phyloP scores from a whole-genome alignment of 2,888 invertebrate species.

The Dynastes tityus region DNA sequence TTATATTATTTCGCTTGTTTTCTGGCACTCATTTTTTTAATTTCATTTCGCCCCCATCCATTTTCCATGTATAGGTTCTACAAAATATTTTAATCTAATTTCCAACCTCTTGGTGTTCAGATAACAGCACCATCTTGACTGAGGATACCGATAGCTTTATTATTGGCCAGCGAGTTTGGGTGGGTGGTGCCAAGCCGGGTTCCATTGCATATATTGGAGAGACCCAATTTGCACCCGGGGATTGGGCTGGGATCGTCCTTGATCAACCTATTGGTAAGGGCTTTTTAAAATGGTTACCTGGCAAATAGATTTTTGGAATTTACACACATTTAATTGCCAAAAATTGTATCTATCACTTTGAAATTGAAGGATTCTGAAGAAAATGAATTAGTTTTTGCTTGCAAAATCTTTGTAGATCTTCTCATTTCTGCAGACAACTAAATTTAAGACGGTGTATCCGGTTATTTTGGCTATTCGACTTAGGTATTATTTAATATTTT shows the following conservation, averaged over 20 bases:
- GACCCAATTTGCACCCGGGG: slow-evolving; percentile 97
- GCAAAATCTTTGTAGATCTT: background rate
- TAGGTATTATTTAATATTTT: no score
- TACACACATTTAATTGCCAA: no score
- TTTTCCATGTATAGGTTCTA: background rate
- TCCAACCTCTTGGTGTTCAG: slow-evolving; percentile 69
- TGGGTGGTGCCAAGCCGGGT: slow-evolving; percentile 92
- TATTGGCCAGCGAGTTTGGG: slow-evolving; percentile 96
- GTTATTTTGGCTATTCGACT: no score
- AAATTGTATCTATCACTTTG: no score
- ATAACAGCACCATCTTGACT: slow-evolving; percentile 87
- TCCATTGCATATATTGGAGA: slow-evolving; percentile 95
- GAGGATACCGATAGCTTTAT: slow-evolving; percentile 96
- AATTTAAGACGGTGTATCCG: no score
- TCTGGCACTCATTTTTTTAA: background rate
- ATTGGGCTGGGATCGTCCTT: slow-evolving; percentile 98
- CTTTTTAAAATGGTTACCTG: background rate
- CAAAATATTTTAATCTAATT: background rate
- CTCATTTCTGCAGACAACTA: no score
- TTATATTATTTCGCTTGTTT: slow-evolving; percentile 9
- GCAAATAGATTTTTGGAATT: slow-evolving; percentile 46
- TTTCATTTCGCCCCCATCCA: background rate
- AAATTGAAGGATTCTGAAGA: background rate
- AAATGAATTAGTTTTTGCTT: background rate
- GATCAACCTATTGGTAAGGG: slow-evolving; percentile 92